Conservation (phyloP, 2,797 vertebrate genomes). For the Hippoglossus hippoglossus region DNA sequence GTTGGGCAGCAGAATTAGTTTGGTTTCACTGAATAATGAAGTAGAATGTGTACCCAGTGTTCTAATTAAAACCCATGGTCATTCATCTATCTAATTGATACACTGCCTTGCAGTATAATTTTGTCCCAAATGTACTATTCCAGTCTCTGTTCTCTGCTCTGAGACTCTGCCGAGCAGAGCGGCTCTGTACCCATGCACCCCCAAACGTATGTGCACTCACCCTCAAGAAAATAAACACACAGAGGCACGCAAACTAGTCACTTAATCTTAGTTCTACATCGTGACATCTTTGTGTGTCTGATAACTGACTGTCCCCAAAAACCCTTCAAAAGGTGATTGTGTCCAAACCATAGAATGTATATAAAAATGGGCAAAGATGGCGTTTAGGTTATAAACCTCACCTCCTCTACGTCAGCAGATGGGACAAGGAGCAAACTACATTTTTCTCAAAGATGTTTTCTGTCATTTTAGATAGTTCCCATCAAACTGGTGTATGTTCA, state of each 20-base stretch:
- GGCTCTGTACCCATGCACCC: slow-evolving; percentile 47
- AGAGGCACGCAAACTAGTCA: not conserved
- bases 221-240: slow-evolving; percentile 4
- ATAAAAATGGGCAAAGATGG: no score
- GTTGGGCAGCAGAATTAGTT: slow-evolving; percentile 79
- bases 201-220: slow-evolving; percentile 8
- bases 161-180: slow-evolving; percentile 83
- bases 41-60: slow-evolving; percentile 86
- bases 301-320: no score
- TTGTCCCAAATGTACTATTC: slow-evolving; percentile 86
- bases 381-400: no score
- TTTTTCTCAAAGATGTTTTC: no score
- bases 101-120: slow-evolving; percentile 91
- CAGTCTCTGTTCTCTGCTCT: slow-evolving; percentile 64
- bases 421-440: no score
- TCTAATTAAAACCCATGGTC: slow-evolving; percentile 93
- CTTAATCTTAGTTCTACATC: not conserved
- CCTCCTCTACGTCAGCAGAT: no score
- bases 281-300: no score
- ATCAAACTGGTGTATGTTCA: no score
- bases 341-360: no score
- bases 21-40: slow-evolving; percentile 87
- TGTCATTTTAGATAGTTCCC: no score
- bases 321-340: not conserved
- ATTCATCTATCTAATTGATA: slow-evolving; percentile 96